These are phyloP conservation scores for Brachionus rubens DNA, from an alignment of 1,140 invertebrate species.

Conservation along the genomic window DNA sequence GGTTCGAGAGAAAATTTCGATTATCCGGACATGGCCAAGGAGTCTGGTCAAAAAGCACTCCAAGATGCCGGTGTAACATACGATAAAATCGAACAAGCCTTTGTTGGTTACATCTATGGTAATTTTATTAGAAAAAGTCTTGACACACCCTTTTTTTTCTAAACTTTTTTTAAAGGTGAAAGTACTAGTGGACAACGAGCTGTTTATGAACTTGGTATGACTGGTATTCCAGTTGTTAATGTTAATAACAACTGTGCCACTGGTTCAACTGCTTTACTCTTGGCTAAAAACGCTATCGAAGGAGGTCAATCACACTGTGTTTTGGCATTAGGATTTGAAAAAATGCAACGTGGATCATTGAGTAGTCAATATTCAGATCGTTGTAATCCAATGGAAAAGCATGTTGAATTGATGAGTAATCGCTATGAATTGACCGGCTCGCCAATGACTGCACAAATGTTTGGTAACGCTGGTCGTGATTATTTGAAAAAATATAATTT, in stretches of 20 bases:
- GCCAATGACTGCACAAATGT: slow-evolving; percentile 88
- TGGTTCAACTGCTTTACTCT: slow-evolving; percentile 81
- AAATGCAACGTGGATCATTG: slow-evolving; percentile 90
- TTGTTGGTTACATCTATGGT: slow-evolving; percentile 90
- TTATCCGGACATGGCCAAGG: slow-evolving; percentile 89
- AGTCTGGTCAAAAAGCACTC: slow-evolving; percentile 81
- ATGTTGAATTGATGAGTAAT: slow-evolving; percentile 79
- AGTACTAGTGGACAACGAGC: slow-evolving; percentile 91
- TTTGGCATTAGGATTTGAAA: slow-evolving; percentile 91
- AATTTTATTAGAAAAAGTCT: slow-evolving; percentile 48
- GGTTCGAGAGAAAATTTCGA: slow-evolving; percentile 74
- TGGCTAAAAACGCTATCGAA: slow-evolving; percentile 86
- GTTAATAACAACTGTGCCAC: slow-evolving; percentile 97
- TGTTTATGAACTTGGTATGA: slow-evolving; percentile 89
- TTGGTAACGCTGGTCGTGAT: slow-evolving; percentile 90
- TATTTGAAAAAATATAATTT: slow-evolving; percentile 91
- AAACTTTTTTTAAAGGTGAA: slow-evolving; percentile 67
- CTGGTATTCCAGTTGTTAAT: slow-evolving; percentile 94
- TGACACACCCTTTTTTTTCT: slow-evolving; percentile 23
- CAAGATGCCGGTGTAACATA: slow-evolving; percentile 80
- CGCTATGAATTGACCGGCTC: slow-evolving; percentile 72
- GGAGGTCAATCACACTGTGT: slow-evolving; percentile 73
- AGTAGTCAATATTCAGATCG: slow-evolving; percentile 76
- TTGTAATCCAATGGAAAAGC: slow-evolving; percentile 87
- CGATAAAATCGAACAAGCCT: slow-evolving; percentile 77